Evolutionary conservation across 2,113 vertebrate species (phyloP).

Genomic region (Melanerpes formicivorus): DNA sequence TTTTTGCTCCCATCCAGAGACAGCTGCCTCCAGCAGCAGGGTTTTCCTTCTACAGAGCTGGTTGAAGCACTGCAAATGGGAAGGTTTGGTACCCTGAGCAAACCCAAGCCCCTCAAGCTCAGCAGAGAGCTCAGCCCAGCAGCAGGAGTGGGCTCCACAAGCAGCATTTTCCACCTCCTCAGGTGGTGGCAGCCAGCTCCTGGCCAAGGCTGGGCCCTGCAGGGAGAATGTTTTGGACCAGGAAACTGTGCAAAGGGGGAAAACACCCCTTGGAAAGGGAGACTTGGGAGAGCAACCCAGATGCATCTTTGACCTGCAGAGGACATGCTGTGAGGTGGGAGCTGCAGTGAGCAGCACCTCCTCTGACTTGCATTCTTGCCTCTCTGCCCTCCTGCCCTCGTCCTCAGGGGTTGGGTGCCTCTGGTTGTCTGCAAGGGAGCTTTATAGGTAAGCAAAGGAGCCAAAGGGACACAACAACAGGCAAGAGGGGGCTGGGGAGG

Average conservation of each 20-base stretch:
- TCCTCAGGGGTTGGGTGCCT: background rate
- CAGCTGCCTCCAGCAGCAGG: background rate
- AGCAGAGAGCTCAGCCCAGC: background rate
- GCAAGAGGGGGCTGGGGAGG: background rate
- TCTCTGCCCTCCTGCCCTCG: background rate
- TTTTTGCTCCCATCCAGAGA: background rate
- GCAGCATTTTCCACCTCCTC: background rate
- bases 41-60: background rate
- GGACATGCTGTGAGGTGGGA: background rate
- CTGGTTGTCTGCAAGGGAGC: background rate
- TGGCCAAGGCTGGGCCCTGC: background rate
- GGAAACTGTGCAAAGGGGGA: background rate
- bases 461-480: background rate
- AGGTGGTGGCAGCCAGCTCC: accelerated
- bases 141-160: background rate
- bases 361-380: background rate
- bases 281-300: background rate
- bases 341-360: background rate
- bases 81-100: accelerated
- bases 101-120: background rate
- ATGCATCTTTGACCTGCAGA: background rate
- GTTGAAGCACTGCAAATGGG: background rate
- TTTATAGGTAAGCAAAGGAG: background rate
- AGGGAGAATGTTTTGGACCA: background rate
- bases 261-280: background rate